phyloP scores from a whole-genome alignment of 2,888 invertebrate species.

The Xanthia togata region DNA sequence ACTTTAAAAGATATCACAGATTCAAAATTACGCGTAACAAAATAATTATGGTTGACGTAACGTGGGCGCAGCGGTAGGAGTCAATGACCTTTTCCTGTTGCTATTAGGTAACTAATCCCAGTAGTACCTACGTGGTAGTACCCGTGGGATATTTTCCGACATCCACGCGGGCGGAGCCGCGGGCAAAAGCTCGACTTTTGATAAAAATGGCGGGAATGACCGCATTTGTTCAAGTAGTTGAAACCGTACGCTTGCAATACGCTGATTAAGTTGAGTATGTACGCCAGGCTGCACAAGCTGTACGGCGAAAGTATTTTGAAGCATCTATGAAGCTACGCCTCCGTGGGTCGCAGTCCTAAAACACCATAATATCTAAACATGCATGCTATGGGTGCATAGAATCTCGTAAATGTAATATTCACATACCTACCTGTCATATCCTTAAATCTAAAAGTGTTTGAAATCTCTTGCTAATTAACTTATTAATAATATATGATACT shows the following conservation, averaged over 20 bases:
- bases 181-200: too few species aligned
- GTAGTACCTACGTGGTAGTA: too few species aligned
- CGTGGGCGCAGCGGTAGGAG: too few species aligned
- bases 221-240: not conserved
- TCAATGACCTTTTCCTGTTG: too few species aligned
- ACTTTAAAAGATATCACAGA: too few species aligned
- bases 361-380: not conserved
- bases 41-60: too few species aligned
- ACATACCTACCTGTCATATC: conserved; percentile 22
- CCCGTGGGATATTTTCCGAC: too few species aligned
- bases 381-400: too few species aligned
- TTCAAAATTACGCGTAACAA: too few species aligned
- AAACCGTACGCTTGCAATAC: not conserved
- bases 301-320: not conserved
- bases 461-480: conserved; percentile 3
- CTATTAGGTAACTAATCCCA: too few species aligned
- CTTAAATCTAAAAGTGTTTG: conserved; percentile 10
- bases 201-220: not conserved
- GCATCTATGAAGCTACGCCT: not conserved
- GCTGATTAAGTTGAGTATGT: not conserved
- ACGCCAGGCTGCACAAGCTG: not conserved
- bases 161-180: too few species aligned
- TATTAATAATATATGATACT: not conserved
- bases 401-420: not conserved
- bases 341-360: not conserved